Conservation (phyloP, 2,888 invertebrate species). For the Eristalinus sepulchralis region DNA sequence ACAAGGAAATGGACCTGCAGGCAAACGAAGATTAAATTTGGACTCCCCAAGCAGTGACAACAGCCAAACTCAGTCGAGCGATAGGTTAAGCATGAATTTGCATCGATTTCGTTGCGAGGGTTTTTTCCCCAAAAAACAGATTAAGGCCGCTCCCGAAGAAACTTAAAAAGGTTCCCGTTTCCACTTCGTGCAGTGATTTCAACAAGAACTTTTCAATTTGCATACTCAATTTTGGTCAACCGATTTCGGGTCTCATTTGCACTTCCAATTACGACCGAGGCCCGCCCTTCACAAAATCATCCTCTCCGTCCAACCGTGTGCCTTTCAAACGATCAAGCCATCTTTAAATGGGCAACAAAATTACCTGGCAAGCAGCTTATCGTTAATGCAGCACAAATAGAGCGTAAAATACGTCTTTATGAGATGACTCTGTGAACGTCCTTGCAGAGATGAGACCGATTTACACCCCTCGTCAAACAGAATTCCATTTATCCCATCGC, state of each 20-base stretch:
- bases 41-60: not conserved
- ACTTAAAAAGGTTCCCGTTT: no score
- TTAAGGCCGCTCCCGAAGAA: not conserved
- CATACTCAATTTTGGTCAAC: not conserved
- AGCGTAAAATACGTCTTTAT: constrained; percentile 19
- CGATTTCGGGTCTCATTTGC: not conserved
- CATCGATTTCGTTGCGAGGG: not conserved
- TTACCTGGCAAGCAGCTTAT: constrained; percentile 14
- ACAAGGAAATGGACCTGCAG: not conserved
- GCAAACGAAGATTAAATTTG: constrained; percentile 1
- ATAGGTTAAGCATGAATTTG: not conserved
- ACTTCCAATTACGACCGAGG: not conserved
- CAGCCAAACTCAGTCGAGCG: not conserved
- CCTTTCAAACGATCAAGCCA: constrained; percentile 1
- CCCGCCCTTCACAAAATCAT: not conserved
- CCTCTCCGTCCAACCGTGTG: not conserved
- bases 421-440: not conserved
- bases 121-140: not conserved
- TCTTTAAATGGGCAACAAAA: not conserved
- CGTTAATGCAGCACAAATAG: constrained; percentile 18
- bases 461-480: not conserved
- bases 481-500: not conserved
- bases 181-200: no score
- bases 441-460: not conserved
- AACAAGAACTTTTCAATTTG: not conserved